Conservation (phyloP, 2,888 invertebrate species). For the Agriopis marginaria region DNA sequence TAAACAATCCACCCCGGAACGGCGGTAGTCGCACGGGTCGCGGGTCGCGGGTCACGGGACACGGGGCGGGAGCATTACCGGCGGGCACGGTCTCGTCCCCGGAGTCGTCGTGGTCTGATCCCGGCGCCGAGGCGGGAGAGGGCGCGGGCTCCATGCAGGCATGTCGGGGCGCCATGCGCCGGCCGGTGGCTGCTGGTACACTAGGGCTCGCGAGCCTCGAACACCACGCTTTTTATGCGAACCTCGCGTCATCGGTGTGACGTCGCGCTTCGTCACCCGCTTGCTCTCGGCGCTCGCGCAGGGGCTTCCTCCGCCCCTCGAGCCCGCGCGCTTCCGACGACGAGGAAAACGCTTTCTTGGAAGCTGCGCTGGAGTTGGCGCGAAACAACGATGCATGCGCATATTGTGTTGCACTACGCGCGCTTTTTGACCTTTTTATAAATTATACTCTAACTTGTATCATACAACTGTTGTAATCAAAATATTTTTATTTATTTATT, state of each 20-base stretch:
- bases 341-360: slow-evolving; percentile 84
- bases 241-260: slow-evolving; percentile 73
- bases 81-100: slow-evolving; percentile 83
- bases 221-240: slow-evolving; percentile 68
- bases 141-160: slow-evolving; percentile 76
- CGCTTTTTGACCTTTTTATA: slow-evolving; percentile 18
- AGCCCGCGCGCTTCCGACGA: slow-evolving; percentile 33
- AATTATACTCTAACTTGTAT: too few species aligned
- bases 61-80: slow-evolving; percentile 62
- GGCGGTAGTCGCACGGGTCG: too few species aligned
- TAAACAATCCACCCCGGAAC: not conserved
- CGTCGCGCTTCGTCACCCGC: slow-evolving; percentile 76
- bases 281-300: slow-evolving; percentile 46
- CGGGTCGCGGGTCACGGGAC: not conserved
- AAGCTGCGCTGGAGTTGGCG: slow-evolving; percentile 58
- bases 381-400: slow-evolving; percentile 34
- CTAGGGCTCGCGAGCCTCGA: slow-evolving; percentile 72
- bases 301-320: not conserved
- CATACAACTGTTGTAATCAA: too few species aligned
- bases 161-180: slow-evolving; percentile 79
- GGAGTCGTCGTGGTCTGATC: slow-evolving; percentile 60
- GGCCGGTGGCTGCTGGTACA: slow-evolving; percentile 49
- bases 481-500: too few species aligned
- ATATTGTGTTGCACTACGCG: slow-evolving; percentile 18
- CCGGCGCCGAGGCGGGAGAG: slow-evolving; percentile 47